Conservation (phyloP, 2,888 invertebrate genomes). For the Priocnemis perturbator region DNA sequence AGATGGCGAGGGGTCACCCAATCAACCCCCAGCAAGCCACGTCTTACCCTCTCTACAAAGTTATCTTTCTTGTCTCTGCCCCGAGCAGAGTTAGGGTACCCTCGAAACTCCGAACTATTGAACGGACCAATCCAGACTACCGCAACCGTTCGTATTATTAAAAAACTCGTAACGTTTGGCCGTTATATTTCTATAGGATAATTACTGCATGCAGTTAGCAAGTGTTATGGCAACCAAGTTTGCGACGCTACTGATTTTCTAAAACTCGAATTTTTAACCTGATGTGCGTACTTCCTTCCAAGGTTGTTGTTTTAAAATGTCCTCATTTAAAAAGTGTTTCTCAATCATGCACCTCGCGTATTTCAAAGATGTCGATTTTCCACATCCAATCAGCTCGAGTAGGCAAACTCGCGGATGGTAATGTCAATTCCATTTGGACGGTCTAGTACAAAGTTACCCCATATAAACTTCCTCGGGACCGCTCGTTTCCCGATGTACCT, state of each 20-base stretch:
- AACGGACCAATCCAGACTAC: conserved; percentile 56
- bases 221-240: not conserved
- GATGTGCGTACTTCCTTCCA: too few species aligned
- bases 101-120: conserved; percentile 61
- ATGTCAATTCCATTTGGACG: conserved; percentile 44
- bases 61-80: conserved; percentile 73
- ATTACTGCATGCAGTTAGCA: not conserved
- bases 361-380: conserved; percentile 46
- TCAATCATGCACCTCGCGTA: conserved; percentile 6
- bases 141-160: conserved; percentile 52
- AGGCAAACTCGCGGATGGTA: conserved; percentile 42
- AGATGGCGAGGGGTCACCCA: conserved; percentile 68
- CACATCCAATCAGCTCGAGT: conserved; percentile 53
- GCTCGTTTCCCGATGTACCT: conserved; percentile 23
- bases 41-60: conserved; percentile 73
- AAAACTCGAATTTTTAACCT: not conserved
- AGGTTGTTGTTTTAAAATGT: too few species aligned
- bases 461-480: conserved; percentile 48
- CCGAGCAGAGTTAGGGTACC: conserved; percentile 58
- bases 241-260: not conserved
- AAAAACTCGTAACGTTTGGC: not conserved
- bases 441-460: conserved; percentile 53
- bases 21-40: conserved; percentile 72
- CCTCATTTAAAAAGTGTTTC: too few species aligned
- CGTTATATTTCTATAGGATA: not conserved